Percentiles rank a stretch among this genome's conserved stretches.
Evolutionary conservation across 2,797 vertebrate genomes (phyloP).

Genomic region (Rhynchotus rufescens): DNA sequence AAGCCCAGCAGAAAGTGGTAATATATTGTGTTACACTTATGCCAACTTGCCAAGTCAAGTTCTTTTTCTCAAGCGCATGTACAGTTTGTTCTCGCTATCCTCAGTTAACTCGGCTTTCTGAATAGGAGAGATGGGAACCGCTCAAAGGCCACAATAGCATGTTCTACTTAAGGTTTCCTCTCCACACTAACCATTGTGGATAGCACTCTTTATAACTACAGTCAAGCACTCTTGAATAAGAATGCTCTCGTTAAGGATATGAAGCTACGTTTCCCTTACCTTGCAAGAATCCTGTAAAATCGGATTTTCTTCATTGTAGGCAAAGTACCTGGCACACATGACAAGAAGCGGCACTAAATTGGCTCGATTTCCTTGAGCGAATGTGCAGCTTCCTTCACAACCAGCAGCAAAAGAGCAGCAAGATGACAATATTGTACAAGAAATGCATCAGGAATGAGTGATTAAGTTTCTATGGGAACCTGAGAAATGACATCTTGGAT

Average conservation of each 20-base stretch:
- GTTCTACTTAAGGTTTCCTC: conserved; percentile 77
- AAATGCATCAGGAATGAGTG: conserved; percentile 66
- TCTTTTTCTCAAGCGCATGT: conserved; percentile 75
- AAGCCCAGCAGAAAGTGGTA: conserved; percentile 68
- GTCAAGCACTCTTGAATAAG: conserved; percentile 72
- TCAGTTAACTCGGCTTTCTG: conserved; percentile 66
- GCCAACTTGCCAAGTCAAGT: conserved; percentile 77
- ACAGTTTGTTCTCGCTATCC: conserved; percentile 75
- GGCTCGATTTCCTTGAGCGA: not conserved
- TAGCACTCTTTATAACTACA: conserved; percentile 62
- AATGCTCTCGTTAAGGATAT: conserved; percentile 51
- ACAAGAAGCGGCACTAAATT: conserved; percentile 53
- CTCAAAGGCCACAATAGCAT: conserved; percentile 76
- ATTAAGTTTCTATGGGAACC: conserved; percentile 74
- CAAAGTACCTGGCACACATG: conserved; percentile 51
- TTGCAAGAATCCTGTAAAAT: conserved; percentile 54
- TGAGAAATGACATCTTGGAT: conserved; percentile 66
- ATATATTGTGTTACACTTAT: conserved; percentile 71
- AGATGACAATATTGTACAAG: conserved; percentile 69
- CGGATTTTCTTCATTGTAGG: conserved; percentile 61
- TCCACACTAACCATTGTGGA: conserved; percentile 71
- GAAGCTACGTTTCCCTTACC: conserved; percentile 64
- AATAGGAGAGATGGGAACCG: conserved; percentile 78
- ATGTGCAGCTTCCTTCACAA: conserved; percentile 60
- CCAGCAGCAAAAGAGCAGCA: conserved; percentile 74